phyloP scores from a whole-genome alignment of 2,888 invertebrate genomes.

The Odontocolon sp. region DNA sequence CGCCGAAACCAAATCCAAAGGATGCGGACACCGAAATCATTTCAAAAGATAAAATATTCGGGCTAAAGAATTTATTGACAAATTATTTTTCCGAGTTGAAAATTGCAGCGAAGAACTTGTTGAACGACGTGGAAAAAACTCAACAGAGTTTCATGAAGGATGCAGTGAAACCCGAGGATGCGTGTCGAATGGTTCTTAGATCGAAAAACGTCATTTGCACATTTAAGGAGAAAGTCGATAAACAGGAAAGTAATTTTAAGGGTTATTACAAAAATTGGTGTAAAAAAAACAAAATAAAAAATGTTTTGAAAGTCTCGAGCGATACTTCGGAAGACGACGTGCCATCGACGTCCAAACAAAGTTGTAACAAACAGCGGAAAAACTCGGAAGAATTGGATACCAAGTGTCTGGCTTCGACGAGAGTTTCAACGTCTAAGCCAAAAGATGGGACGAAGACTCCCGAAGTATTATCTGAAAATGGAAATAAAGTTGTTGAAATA shows the following conservation, averaged over 20 bases:
- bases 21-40: constrained; percentile 10
- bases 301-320: constrained; percentile 17
- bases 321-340: constrained; percentile 30
- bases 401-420: constrained; percentile 13
- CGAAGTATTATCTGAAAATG: constrained; percentile 3
- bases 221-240: constrained; percentile 46
- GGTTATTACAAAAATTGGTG: constrained; percentile 64
- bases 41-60: constrained; percentile 50
- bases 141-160: no score
- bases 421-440: neutral
- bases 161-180: constrained; percentile 48
- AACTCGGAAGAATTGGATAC: constrained; percentile 8
- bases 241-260: constrained; percentile 59
- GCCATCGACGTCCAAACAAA: neutral
- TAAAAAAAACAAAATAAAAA: constrained; percentile 47
- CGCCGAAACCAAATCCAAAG: constrained; percentile 19
- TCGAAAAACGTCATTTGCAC: constrained; percentile 56
- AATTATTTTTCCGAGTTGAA: constrained; percentile 45
- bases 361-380: constrained; percentile 17
- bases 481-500: constrained; percentile 40
- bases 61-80: constrained; percentile 26
- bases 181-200: constrained; percentile 57
- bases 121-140: no score
- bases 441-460: constrained; percentile 13
- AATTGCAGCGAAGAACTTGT: constrained; percentile 48